Base-by-base conservation (phyloP, 2,113 vertebrate genomes). In the Crotalus tigris region DNA sequence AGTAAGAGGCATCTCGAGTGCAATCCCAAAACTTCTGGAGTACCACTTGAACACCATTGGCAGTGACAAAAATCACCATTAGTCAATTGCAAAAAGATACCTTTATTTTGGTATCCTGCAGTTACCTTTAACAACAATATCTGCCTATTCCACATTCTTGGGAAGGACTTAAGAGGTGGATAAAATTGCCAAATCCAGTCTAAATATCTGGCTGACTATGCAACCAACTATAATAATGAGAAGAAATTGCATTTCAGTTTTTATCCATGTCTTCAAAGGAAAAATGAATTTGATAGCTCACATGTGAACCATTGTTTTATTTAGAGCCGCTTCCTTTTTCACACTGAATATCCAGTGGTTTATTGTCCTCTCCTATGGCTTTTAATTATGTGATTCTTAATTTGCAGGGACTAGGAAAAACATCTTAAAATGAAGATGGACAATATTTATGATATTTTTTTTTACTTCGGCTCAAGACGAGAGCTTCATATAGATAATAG, bases 291-390 rank as follows among this genome's bases (percentile, higher is more conserved):
- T 97, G 94, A 96, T 94, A 95, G 89, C 93, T 93, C 95, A 5
- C 94, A 96, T 96, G 96, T 97, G 97, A 93, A 81, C 90, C 64
- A 85, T n/a, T 61, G 33, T 94, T 97, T 93, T 91, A 95, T 96
- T 96, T 96, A 96, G 12, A 93, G 3, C 33, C 4, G 57, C 89
- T 61, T 23, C 46, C 95, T 96, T 92, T 90, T 95, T 95, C 59
- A 94, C n/a, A 64, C 13, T 95, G 92, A 39, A 96, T 89, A 39
- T 85, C 90, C 94, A 55, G 24, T 29, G 94, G 94, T 88, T 33
- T 94, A 53, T 91, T 94, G 81, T 85, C 92, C 89, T 4, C 59
- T 94, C 86, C 92, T 85, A 51, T 12, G 55, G 93, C 7, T 91
- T 81, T 94, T 33, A 49, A 55, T 33, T 86, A 88, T 57, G 90